These are phyloP conservation scores for Cynopterus sphinx DNA, from an alignment of 2,797 vertebrate species.

Conservation along the genomic window DNA sequence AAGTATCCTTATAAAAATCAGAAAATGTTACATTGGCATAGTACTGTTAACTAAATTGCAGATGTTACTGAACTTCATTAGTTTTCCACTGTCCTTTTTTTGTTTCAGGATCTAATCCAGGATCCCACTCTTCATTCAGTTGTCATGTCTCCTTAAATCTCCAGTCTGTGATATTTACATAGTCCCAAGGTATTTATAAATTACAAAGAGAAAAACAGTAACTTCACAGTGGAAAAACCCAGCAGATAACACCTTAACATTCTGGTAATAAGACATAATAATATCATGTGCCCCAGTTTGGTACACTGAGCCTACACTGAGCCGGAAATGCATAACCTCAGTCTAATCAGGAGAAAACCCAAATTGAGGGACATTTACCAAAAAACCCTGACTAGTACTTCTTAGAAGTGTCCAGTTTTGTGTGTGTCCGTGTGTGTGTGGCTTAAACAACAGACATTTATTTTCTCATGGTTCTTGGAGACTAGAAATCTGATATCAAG, in stretches of 20 bases:
- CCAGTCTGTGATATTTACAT: background rate
- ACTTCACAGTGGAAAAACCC: background rate
- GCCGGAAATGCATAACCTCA: background rate
- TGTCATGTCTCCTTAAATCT: background rate
- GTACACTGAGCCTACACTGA: background rate
- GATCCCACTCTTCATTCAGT: background rate
- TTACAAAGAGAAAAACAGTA: background rate
- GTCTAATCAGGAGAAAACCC: background rate
- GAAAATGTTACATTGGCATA: background rate
- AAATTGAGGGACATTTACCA: background rate
- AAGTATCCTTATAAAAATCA: background rate
- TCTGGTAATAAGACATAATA: background rate
- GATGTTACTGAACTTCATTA: background rate
- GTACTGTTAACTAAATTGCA: background rate
- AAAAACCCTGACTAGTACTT: background rate
- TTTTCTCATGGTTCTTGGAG: background rate
- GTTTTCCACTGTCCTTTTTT: background rate
- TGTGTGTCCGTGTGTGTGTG: background rate
- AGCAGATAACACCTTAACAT: background rate
- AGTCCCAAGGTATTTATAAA: background rate
- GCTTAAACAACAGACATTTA: background rate
- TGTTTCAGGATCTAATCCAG: slow-evolving; percentile 27
- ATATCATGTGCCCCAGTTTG: too few species aligned
- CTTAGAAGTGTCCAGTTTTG: background rate
- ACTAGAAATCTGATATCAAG: background rate